A percentile compares a stretch with the other conserved stretches of the same genome.
phyloP scores from a whole-genome alignment of 2,888 invertebrate species.

The Mesodorylaimus sp. region DNA sequence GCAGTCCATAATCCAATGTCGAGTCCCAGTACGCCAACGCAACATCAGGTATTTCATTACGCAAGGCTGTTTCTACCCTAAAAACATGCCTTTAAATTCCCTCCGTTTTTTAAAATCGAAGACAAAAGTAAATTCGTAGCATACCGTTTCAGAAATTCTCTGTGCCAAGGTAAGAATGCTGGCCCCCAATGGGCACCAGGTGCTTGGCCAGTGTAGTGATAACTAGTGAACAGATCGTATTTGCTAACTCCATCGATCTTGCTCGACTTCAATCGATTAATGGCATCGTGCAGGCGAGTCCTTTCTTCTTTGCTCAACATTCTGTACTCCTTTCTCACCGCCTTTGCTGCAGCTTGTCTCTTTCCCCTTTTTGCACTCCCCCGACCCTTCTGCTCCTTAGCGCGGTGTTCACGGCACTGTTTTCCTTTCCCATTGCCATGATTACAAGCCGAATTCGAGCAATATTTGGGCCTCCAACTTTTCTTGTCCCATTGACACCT shows the following conservation, averaged over 20 bases:
- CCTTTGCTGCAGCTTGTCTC: neutral
- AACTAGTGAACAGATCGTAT: slow-evolving; percentile 11
- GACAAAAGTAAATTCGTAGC: slow-evolving; percentile 2
- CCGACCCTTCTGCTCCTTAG: neutral
- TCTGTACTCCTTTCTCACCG: slow-evolving; percentile 20
- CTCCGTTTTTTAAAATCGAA: too few relatives aligned
- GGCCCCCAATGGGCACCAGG: slow-evolving; percentile 13
- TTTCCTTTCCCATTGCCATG: neutral
- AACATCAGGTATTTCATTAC: slow-evolving; percentile 19
- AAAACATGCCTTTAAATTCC: too few relatives aligned
- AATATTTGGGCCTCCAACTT: neutral
- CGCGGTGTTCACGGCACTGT: neutral
- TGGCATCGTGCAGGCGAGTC: slow-evolving; percentile 18
- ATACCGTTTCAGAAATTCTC: slow-evolving; percentile 12
- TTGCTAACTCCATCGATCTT: slow-evolving; percentile 21
- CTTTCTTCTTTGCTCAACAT: slow-evolving; percentile 22
- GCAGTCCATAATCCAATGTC: slow-evolving; percentile 26
- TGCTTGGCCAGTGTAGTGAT: slow-evolving; percentile 9
- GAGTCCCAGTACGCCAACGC: slow-evolving; percentile 33
- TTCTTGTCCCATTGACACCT: neutral
- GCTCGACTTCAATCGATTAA: slow-evolving; percentile 22
- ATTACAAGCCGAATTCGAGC: neutral
- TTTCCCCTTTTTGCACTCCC: neutral
- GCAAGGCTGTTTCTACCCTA: slow-evolving; percentile 4
- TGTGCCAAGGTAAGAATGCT: slow-evolving; percentile 11